Base-by-base conservation (phyloP, 2,888 invertebrate genomes). In the Ormia ochracea region DNA sequence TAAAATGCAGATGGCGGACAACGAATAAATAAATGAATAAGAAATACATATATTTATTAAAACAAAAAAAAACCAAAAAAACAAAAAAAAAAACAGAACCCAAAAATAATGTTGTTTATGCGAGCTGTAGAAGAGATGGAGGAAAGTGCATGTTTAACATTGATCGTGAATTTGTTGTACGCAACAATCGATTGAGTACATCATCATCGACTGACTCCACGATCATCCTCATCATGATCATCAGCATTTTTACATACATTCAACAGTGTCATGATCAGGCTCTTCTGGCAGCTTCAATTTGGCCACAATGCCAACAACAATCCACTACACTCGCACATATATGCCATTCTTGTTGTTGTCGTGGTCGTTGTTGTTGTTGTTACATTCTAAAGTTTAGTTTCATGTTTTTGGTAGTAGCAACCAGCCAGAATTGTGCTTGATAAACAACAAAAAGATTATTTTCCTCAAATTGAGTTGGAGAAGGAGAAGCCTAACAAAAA, bases 111-210 rank as follows among this genome's bases (percentile, higher is more conserved):
- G 45, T 65, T 59, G 48, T 59, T 74, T 52, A 19, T 56, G 48
- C 14, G 23, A 5, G 31, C 12, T 26, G 41, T n/a, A 65, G 3
- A 9, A 50, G 61, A 68, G 76, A 76, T 68, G 80, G 59, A 41
- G 59, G 36, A 72, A 80, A 74, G 76, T 80, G 75, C 80, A 80
- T 76, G 81, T 81, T 81, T 63, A 75, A 78, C 80, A 80, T 76
- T 80, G 80, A 80, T 80, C 75, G 80, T 80, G 80, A 80, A 80
- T 80, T 80, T 80, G n/a, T n/a, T n/a, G 80, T 80, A 80, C 66
- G 78, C 66, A 76, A 70, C 76, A 66, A 69, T 76, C 80, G 79
- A 66, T 58, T 69, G 75, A 66, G 65, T 72, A 68, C 78, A 81
- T 54, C 69, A 74, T 74, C 69, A 74, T 36, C 38, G 2, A 23